These are phyloP conservation scores for Sparidentex hasta DNA, from an alignment of 2,797 vertebrate species.

Conservation along the genomic window DNA sequence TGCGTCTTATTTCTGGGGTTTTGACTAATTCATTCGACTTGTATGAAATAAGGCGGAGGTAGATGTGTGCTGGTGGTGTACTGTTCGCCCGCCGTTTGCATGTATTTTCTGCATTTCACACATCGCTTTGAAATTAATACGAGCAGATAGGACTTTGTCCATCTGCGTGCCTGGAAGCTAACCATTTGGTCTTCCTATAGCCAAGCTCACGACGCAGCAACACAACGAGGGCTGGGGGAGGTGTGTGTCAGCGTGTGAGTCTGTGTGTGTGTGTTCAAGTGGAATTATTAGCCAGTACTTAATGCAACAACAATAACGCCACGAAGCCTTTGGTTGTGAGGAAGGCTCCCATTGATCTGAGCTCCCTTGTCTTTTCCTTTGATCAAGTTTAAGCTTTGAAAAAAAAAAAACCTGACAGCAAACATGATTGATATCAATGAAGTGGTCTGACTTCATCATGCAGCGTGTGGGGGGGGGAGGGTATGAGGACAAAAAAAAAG, in stretches of 20 bases:
- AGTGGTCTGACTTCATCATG: conserved; percentile 48
- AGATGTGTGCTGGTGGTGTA: not conserved
- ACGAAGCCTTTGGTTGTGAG: conserved; percentile 27
- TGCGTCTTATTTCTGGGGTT: conserved; percentile 32
- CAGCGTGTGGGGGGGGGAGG: conserved; percentile 8
- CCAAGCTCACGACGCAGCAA: conserved; percentile 26
- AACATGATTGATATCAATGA: conserved; percentile 62
- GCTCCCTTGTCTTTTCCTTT: conserved; percentile 35
- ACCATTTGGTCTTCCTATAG: conserved; percentile 74
- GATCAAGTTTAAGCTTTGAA: conserved; percentile 41
- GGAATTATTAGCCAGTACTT: conserved; percentile 51
- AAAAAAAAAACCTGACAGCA: conserved; percentile 29
- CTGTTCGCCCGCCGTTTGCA: conserved; percentile 39
- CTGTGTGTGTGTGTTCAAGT: conserved; percentile 20
- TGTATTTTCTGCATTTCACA: conserved; percentile 61
- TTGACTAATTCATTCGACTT: conserved; percentile 40
- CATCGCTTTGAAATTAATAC: conserved; percentile 65
- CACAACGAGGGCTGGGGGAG: conserved; percentile 49
- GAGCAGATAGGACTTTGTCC: conserved; percentile 52
- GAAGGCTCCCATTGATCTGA: conserved; percentile 41
- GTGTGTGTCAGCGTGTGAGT: conserved; percentile 43
- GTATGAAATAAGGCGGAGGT: conserved; percentile 22
- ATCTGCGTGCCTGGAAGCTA: conserved; percentile 76
- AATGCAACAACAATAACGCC: conserved; percentile 43
- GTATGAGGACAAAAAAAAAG: conserved; percentile 4